Conservation (phyloP, 2,888 invertebrate species). For the Artemia sinica region DNA sequence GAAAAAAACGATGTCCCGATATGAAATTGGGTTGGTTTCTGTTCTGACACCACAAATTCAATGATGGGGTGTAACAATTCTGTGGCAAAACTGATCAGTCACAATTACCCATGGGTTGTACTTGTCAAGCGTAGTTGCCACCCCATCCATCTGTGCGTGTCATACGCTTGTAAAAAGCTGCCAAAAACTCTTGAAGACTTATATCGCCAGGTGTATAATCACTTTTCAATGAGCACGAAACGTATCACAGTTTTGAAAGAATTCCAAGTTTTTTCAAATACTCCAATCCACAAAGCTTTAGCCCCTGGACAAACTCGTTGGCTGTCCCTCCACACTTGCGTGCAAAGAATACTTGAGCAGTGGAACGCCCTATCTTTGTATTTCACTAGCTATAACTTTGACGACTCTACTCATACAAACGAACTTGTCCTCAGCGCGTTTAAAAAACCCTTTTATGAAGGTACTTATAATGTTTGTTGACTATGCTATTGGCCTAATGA, state of each 20-base stretch:
- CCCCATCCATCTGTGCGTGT: not conserved
- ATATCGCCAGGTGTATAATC: too few relatives aligned
- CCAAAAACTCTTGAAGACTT: too few relatives aligned
- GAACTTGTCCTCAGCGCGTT: not conserved
- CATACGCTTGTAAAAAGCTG: not conserved
- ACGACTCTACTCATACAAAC: slow-evolving; percentile 7
- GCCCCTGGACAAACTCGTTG: too few relatives aligned
- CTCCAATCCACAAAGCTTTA: too few relatives aligned
- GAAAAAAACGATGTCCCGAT: not conserved
- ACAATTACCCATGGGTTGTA: slow-evolving; percentile 11
- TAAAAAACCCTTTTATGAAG: slow-evolving; percentile 15
- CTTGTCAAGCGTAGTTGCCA: slow-evolving; percentile 8
- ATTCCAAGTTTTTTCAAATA: too few relatives aligned
- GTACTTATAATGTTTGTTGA: slow-evolving; percentile 10
- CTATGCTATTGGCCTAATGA: not conserved
- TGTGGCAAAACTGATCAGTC: slow-evolving; percentile 5
- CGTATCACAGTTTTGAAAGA: too few relatives aligned
- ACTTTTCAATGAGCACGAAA: too few relatives aligned
- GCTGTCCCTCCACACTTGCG: not conserved
- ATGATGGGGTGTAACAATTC: slow-evolving; percentile 10
- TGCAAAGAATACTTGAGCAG: not conserved
- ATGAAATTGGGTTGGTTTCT: not conserved
- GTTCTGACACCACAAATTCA: too few relatives aligned
- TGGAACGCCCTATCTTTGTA: slow-evolving; percentile 8
- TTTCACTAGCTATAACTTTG: not conserved